Conservation (phyloP, 1,140 invertebrate genomes). For the Philaenus spumarius region DNA sequence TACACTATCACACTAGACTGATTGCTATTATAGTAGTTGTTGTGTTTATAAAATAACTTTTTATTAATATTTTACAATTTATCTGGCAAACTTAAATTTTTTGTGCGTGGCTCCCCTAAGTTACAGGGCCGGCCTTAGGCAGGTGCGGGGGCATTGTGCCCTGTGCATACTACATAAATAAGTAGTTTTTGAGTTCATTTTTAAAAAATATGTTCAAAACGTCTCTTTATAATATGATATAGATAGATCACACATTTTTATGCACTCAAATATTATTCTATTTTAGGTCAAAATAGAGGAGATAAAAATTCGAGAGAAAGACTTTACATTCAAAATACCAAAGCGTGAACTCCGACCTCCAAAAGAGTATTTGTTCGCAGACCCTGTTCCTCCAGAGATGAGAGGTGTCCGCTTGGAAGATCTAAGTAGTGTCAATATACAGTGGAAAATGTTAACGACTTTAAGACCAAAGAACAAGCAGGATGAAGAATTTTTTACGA, state of each 20-base stretch:
- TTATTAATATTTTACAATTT: background rate
- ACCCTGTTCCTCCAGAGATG: slow-evolving; percentile 81
- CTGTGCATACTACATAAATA: background rate
- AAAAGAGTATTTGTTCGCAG: slow-evolving; percentile 59
- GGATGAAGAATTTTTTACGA: slow-evolving; percentile 84
- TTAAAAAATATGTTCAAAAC: background rate
- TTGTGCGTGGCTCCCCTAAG: too few species aligned
- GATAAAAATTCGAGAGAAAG: slow-evolving; percentile 56
- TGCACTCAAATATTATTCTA: too few species aligned
- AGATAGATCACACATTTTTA: background rate
- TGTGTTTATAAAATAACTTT: background rate
- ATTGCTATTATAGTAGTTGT: too few species aligned
- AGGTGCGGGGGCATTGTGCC: background rate
- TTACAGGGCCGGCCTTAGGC: background rate
- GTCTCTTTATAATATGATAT: background rate
- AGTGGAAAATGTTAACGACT: slow-evolving; percentile 88
- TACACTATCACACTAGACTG: too few species aligned
- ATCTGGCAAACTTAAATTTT: too few species aligned
- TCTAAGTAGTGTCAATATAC: slow-evolving; percentile 76
- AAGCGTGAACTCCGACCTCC: slow-evolving; percentile 54
- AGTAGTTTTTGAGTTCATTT: background rate
- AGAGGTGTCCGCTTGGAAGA: slow-evolving; percentile 66
- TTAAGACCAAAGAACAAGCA: slow-evolving; percentile 69
- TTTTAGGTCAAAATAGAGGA: slow-evolving; percentile 50
- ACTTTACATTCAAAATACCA: slow-evolving; percentile 57